Evolutionary conservation across 1,140 invertebrate species (phyloP), one percentile per base, ranked within the genome.

Genomic region (Tribolium madens): DNA sequence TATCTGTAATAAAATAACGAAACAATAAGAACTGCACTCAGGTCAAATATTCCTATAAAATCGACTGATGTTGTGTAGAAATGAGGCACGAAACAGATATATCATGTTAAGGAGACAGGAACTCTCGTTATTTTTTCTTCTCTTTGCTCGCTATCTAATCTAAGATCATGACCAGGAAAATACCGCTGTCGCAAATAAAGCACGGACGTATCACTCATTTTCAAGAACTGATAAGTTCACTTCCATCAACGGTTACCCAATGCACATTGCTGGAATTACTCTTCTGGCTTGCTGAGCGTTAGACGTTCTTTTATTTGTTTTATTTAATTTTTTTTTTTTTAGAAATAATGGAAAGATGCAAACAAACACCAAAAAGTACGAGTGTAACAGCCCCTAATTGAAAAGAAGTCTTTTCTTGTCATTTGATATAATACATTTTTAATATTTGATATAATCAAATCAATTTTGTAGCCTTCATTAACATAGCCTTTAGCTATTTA

Each of bases 1-100:
- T 91, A 85, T 94, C 92, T 90, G 85, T 36, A 85, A 86, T 60
- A 83, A 82, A 84, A 84, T 80, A 79, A 76, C 52, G 31, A 50
- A 26, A 52, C 50, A 72, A 52, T 72, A 72, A 48, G 17, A 52
- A 50, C n/a, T 48, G 46, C 18, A 26, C 13, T 52, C 6, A 71
- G 36, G 68, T 71, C 68, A 50, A 71, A 50, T 47, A 48, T 71
- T 71, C 47, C 15, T 48, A 50, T 50, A 48, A 52, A 48, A 72
- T 52, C 70, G 42, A 72, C 68, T 17, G 68, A 33, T 71, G 68
- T 14, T 21, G 47, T 52, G 47, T 50, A 5, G 14, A 33, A 72
- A 36, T 26, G 26, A 72, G 17, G 46, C 70, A 72, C 70, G 70
- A 72, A 72, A 72, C 70, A 52, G 70, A 72, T 72, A 72, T 33